A percentile compares a stretch with the other conserved stretches of the same genome.
phyloP scores from a whole-genome alignment of 2,797 vertebrate genomes.

The Mus caroli region DNA sequence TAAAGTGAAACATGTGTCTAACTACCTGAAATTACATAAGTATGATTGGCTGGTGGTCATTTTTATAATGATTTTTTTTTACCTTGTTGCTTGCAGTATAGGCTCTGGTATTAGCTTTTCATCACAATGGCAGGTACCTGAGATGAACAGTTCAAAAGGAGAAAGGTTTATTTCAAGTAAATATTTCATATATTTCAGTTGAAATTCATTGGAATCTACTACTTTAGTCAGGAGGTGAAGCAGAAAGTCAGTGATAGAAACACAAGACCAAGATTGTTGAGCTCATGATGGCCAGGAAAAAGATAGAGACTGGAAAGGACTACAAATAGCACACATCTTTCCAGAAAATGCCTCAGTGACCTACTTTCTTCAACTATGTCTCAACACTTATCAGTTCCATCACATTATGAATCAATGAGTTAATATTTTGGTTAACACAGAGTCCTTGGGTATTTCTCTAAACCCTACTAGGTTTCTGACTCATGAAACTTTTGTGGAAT shows the following conservation, averaged over 20 bases:
- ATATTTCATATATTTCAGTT: background rate
- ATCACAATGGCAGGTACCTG: background rate
- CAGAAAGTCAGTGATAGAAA: background rate
- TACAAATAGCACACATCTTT: background rate
- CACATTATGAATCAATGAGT: background rate
- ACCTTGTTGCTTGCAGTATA: background rate
- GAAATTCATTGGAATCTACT: background rate
- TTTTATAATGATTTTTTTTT: conserved; percentile 16
- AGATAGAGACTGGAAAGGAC: background rate
- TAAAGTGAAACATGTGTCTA: background rate
- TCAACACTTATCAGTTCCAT: too few species aligned
- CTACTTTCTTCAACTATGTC: background rate
- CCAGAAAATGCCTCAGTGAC: background rate
- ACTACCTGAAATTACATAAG: background rate
- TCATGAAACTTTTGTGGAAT: background rate
- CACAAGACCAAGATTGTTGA: background rate
- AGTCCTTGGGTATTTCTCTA: background rate
- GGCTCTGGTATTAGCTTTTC: background rate
- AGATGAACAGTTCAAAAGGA: background rate
- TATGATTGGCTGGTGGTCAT: conserved; percentile 2
- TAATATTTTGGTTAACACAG: background rate
- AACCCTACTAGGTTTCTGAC: background rate
- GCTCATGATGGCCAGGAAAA: background rate
- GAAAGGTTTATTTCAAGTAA: background rate
- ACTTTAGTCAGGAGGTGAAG: background rate